Conservation (phyloP, 2,888 invertebrate species). For the Drosophila pseudotakahashii region DNA sequence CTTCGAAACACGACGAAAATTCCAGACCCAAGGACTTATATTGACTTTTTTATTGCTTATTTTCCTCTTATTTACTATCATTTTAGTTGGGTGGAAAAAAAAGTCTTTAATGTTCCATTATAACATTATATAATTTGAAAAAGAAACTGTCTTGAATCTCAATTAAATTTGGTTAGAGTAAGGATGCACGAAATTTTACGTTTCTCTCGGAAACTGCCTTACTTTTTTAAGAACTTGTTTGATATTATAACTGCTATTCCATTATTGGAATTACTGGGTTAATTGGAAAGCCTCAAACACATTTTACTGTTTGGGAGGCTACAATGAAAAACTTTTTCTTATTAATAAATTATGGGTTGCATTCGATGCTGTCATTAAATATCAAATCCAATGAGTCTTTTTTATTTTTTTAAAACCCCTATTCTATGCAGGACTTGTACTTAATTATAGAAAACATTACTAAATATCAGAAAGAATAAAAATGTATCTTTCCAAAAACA, state of each 20-base stretch:
- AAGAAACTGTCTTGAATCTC: not conserved
- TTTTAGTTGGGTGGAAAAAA: too few species aligned
- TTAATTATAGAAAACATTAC: too few species aligned
- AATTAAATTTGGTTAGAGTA: not conserved
- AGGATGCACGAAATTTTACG: not conserved
- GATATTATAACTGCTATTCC: not conserved
- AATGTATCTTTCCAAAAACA: not conserved
- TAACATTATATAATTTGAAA: too few species aligned
- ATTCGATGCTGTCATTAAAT: not conserved
- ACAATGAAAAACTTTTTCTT: not conserved
- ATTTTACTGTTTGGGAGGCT: too few species aligned
- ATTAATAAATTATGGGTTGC: not conserved
- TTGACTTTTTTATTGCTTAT: not conserved
- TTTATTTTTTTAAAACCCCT: too few species aligned
- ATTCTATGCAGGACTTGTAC: not conserved
- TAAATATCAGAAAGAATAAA: not conserved
- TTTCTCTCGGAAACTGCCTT: not conserved
- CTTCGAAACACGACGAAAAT: not conserved
- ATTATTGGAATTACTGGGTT: not conserved
- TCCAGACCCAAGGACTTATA: not conserved
- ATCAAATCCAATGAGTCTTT: not conserved
- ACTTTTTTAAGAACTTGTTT: not conserved
- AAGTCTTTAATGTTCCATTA: too few species aligned
- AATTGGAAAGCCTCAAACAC: not conserved
- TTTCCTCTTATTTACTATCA: not conserved